These are phyloP conservation scores for Leuctra nigra DNA, from an alignment of 2,888 invertebrate genomes.

Conservation along the genomic window DNA sequence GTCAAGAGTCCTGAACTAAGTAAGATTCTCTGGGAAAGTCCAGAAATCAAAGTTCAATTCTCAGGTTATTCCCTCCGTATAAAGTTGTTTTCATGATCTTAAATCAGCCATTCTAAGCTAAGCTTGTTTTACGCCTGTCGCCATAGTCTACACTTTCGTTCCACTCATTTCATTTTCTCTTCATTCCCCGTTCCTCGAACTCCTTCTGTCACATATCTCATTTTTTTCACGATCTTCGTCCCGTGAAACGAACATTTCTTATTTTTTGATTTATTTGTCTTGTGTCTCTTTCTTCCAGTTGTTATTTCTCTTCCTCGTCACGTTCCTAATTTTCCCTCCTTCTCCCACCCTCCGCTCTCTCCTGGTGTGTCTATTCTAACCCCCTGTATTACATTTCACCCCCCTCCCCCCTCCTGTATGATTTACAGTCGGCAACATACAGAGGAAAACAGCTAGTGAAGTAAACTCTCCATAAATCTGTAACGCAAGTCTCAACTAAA, in stretches of 20 bases:
- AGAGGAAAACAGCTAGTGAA: slow-evolving; percentile 16
- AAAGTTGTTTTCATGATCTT: too few relatives aligned
- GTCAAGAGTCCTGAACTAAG: too few relatives aligned
- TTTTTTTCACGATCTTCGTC: slow-evolving; percentile 9
- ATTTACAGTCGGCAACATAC: slow-evolving; percentile 22
- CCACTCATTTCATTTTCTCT: slow-evolving; percentile 16
- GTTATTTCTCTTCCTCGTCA: slow-evolving; percentile 21
- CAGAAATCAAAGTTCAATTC: too few relatives aligned
- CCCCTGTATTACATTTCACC: slow-evolving; percentile 22
- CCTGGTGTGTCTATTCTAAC: slow-evolving; percentile 14
- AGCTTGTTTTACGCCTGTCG: neutral
- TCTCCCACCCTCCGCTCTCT: neutral
- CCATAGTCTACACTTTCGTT: slow-evolving; percentile 1
- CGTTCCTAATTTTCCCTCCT: slow-evolving; percentile 20
- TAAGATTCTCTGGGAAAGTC: too few relatives aligned
- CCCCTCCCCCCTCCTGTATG: slow-evolving; percentile 16
- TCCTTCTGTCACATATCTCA: slow-evolving; percentile 21
- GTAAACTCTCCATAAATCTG: slow-evolving; percentile 20
- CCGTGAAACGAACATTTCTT: slow-evolving; percentile 1
- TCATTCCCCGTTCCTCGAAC: slow-evolving; percentile 10
- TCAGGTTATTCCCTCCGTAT: too few relatives aligned
- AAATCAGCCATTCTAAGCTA: too few relatives aligned
- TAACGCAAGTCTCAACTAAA: neutral
- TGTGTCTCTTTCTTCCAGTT: slow-evolving; percentile 7
- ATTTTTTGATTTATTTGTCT: slow-evolving; percentile 21